Base-by-base conservation (phyloP, 2,888 invertebrate species). In the Leptopilina drosophilae region DNA sequence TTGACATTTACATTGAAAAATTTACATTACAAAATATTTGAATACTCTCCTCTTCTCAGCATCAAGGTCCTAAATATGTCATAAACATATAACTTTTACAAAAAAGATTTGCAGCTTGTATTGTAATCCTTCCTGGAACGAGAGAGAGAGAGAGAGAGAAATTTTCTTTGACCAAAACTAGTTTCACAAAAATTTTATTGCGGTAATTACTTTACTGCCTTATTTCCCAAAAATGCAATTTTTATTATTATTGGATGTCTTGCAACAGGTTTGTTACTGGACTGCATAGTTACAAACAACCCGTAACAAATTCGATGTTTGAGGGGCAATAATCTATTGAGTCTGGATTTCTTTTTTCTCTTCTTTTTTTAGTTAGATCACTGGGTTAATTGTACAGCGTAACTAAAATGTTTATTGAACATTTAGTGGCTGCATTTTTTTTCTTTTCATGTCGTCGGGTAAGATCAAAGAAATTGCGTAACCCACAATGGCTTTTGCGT, bases 131-230 rank as follows among this genome's bases (percentile, higher is more conserved):
- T 84, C 85, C 77, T 69, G 77, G 80, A 82, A 84, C 69, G 78
- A 42, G 46, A 33, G 33, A 33, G 33, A 5, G 2, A 33, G n/a
- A 14, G 20, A 49, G 46, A 49, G 49, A 49, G 49, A 49, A 2
- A 20, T 20, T 20, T 11, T 11, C 49, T 62, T 62, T 62, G 62
- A 62, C 62, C 33, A 33, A 15, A 62, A 62, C 46, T 12, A 26
- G 46, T 46, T 56, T 33, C 33, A 14, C n/a, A 56, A 78, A 56
- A 78, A 82, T 86, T 86, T 49, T 86, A 86, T 86, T 84, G 81
- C 84, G 79, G 84, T 86, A 80, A 86, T 86, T 83, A 86, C 85
- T 84, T 84, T 84, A 87, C 77, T 76, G 78, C 64, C 73, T 40
- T 15, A 80, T 78, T 78, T 75, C 42, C 40, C 12, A 67, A 79